Percentiles rank a stretch among this genome's conserved stretches.
These are phyloP conservation scores for Sebastes taczanowskii DNA, from an alignment of 2,797 vertebrate genomes.

Conservation along the genomic window DNA sequence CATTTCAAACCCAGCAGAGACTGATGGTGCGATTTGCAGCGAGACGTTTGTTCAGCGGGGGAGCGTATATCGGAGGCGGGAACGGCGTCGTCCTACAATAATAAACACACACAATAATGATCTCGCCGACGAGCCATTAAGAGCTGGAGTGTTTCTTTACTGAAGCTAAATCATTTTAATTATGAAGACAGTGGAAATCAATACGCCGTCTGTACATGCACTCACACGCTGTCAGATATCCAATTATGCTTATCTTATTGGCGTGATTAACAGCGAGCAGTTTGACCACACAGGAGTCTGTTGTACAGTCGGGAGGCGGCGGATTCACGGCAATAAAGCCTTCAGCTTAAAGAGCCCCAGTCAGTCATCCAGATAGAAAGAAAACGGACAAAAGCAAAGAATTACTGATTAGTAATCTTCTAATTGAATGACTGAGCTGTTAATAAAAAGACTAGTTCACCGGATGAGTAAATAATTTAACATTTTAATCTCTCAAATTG, in stretches of 20 bases:
- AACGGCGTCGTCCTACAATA: slow-evolving; percentile 4
- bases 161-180: slow-evolving; percentile 71
- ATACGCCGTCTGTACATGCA: slow-evolving; percentile 66
- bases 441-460: not conserved
- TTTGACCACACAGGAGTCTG: slow-evolving; percentile 46
- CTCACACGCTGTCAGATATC: slow-evolving; percentile 60
- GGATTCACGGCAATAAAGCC: not conserved
- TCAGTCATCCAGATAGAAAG: not conserved
- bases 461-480: not conserved
- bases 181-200: slow-evolving; percentile 69
- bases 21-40: slow-evolving; percentile 46
- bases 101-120: slow-evolving; percentile 52
- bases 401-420: not conserved
- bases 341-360: not conserved
- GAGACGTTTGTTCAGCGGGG: slow-evolving; percentile 44
- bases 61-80: slow-evolving; percentile 7
- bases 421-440: not conserved
- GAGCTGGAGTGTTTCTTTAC: slow-evolving; percentile 45
- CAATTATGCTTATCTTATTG: slow-evolving; percentile 70
- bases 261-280: slow-evolving; percentile 56
- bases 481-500: not conserved
- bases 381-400: not conserved
- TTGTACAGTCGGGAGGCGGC: not conserved
- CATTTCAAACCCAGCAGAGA: slow-evolving; percentile 62
- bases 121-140: slow-evolving; percentile 40